Evolutionary conservation across 2,797 vertebrate genomes (phyloP).

Genomic region (Gymnoscopelus microlampas): DNA sequence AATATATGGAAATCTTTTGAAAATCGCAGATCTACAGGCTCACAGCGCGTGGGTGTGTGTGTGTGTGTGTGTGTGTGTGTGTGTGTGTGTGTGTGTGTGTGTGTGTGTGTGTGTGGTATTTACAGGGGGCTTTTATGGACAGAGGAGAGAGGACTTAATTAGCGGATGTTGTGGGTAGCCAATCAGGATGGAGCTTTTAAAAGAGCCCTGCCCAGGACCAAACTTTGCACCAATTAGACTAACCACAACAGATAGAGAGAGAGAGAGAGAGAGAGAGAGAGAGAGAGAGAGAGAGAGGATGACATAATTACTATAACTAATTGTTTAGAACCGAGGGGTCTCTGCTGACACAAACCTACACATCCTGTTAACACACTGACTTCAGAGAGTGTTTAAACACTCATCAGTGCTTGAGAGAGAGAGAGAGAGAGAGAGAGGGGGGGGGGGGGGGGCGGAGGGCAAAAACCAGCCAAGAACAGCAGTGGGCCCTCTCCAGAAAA

Average conservation of each 20-base stretch:
- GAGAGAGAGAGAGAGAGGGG: background rate
- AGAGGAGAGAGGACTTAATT: constrained; percentile 50
- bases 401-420: constrained; percentile 43
- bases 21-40: too few relatives aligned
- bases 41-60: constrained; percentile 6
- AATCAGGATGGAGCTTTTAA: constrained; percentile 40
- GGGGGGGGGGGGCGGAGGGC: background rate
- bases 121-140: constrained; percentile 53
- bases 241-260: constrained; percentile 45
- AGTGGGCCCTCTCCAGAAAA: constrained; percentile 46
- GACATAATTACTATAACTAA: constrained; percentile 20
- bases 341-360: constrained; percentile 53
- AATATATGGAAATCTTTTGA: too few relatives aligned
- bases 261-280: constrained; percentile 14
- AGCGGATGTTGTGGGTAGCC: constrained; percentile 40
- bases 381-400: constrained; percentile 45
- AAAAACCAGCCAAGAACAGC: constrained; percentile 53
- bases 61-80: constrained; percentile 29
- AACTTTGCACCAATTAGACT: constrained; percentile 43
- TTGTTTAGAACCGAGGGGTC: constrained; percentile 12
- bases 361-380: constrained; percentile 27
- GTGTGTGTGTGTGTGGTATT: constrained; percentile 40
- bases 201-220: constrained; percentile 24
- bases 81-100: constrained; percentile 29
- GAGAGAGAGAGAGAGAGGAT: constrained; percentile 12